These are phyloP conservation scores for Diplosoma virens DNA, from an alignment of 23 tunicate species.

Conservation along the genomic window DNA sequence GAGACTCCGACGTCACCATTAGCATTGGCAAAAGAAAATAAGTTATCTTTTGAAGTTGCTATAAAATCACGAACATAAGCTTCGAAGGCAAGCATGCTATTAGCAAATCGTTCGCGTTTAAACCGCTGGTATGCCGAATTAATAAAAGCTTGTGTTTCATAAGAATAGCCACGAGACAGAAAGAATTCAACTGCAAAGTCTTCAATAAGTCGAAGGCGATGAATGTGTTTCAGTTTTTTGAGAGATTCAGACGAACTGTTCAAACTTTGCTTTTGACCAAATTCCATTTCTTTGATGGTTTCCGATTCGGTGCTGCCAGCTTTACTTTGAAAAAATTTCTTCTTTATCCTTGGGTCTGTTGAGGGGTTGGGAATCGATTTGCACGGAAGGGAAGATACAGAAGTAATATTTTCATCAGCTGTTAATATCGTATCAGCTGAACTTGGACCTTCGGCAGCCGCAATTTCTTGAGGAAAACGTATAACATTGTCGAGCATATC, in stretches of 20 bases:
- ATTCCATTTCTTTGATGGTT: too few species aligned
- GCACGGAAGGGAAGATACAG: background rate
- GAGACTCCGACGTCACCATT: constrained; percentile 43
- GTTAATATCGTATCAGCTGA: background rate
- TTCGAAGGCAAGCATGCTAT: constrained; percentile 49
- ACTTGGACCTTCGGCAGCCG: too few species aligned
- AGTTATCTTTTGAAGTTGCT: background rate
- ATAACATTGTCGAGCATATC: too few species aligned
- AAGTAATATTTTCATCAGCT: background rate
- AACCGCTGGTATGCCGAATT: constrained; percentile 23
- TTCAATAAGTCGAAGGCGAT: background rate
- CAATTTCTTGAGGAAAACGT: too few species aligned
- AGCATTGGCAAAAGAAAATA: constrained; percentile 24
- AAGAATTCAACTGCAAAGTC: constrained; percentile 8
- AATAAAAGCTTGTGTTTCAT: constrained; percentile 30
- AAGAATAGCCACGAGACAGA: background rate
- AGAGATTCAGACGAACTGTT: background rate
- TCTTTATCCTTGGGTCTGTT: constrained; percentile 6
- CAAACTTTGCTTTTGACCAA: background rate
- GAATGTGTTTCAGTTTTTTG: constrained; percentile 2
- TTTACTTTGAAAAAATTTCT: constrained; percentile 1
- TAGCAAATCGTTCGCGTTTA: constrained; percentile 39
- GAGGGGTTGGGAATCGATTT: background rate
- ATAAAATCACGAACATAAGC: constrained; percentile 55
- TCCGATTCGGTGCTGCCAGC: too few species aligned